Conservation (phyloP, 2,797 vertebrate species). For the Lutjanus argentimaculatus region DNA sequence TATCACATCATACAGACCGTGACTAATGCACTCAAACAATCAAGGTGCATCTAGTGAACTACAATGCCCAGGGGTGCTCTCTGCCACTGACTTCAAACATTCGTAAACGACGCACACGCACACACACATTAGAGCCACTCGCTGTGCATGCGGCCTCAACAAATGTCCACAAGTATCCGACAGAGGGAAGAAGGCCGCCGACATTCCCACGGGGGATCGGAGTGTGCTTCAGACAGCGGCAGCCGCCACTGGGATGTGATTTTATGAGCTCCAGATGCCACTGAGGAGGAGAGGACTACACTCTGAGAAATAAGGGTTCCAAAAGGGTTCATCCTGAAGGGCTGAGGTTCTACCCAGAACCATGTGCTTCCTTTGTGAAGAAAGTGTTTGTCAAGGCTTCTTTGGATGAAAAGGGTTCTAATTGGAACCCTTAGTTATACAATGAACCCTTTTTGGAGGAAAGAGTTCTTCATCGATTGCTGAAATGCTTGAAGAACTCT, state of each 20-base stretch:
- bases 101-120: conserved; percentile 7
- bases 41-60: conserved; percentile 67
- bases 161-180: conserved; percentile 42
- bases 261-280: conserved; percentile 77
- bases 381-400: no score
- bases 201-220: conserved; percentile 40
- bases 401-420: no score
- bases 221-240: conserved; percentile 25
- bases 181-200: conserved; percentile 20
- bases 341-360: no score
- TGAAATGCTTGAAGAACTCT: no score
- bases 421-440: no score
- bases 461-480: no score
- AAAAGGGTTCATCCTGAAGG: no score
- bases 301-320: no score
- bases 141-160: conserved; percentile 15
- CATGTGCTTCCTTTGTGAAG: no score
- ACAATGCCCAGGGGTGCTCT: conserved; percentile 58
- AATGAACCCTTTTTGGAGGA: no score
- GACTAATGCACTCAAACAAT: conserved; percentile 77
- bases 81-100: conserved; percentile 52
- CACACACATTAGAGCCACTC: conserved; percentile 15
- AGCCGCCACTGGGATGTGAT: conserved; percentile 44
- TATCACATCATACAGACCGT: conserved; percentile 61
- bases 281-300: conserved; percentile 26